Percentiles rank a stretch among this genome's conserved stretches.
Evolutionary conservation across 2,888 invertebrate genomes (phyloP).

Genomic region (Trachelus tabidus): DNA sequence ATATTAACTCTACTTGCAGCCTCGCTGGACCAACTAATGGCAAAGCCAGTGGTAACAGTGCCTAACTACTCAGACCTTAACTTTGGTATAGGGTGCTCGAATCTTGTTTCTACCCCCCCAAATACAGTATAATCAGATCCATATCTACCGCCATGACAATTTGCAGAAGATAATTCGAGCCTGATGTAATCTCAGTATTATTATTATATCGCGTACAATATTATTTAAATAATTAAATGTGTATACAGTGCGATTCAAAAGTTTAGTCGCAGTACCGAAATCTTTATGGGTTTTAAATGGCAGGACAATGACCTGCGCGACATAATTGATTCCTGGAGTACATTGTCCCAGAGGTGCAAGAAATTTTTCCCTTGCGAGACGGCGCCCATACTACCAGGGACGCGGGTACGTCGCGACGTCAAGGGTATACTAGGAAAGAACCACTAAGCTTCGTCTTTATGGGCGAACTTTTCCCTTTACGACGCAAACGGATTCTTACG

Average conservation of each 20-base stretch:
- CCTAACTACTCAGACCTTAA: neutral
- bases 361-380: slow-evolving; percentile 3
- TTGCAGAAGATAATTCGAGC: neutral
- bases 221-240: neutral
- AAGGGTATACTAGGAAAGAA: neutral
- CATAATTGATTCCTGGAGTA: slow-evolving; percentile 15
- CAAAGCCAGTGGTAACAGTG: neutral
- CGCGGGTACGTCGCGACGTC: neutral
- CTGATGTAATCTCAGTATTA: neutral
- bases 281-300: neutral
- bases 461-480: slow-evolving; percentile 3
- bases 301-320: neutral
- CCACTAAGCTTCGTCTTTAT: slow-evolving; percentile 3
- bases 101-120: neutral
- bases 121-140: neutral
- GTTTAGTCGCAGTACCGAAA: neutral
- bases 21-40: neutral
- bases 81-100: neutral
- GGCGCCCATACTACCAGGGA: slow-evolving; percentile 11
- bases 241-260: neutral
- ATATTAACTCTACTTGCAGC: neutral
- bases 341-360: neutral
- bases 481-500: slow-evolving; percentile 7
- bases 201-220: neutral
- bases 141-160: neutral